Evolutionary conservation across 2,797 vertebrate species (phyloP).

Genomic region (Brachyrhaphis roseni): DNA sequence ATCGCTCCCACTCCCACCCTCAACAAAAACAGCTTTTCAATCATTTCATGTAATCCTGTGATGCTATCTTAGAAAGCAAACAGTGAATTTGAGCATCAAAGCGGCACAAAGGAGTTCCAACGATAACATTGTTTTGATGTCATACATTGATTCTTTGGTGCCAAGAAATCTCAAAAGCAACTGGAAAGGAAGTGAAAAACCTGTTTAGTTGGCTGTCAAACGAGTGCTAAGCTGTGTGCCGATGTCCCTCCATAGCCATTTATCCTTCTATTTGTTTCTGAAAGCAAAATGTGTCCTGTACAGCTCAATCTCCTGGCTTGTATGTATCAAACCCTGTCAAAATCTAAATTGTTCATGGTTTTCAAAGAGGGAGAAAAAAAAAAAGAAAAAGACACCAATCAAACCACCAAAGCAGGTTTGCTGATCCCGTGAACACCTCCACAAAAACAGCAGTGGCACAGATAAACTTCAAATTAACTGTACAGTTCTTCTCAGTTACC

Average conservation of each 20-base stretch:
- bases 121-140: slow-evolving; percentile 56
- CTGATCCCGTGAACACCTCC: slow-evolving; percentile 54
- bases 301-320: slow-evolving; percentile 43
- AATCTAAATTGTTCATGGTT: slow-evolving; percentile 40
- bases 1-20: not conserved
- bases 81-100: slow-evolving; percentile 30
- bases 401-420: slow-evolving; percentile 46
- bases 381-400: not conserved
- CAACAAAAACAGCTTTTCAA: not conserved
- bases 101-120: slow-evolving; percentile 35
- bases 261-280: slow-evolving; percentile 38
- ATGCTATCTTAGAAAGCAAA: slow-evolving; percentile 60
- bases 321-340: slow-evolving; percentile 36
- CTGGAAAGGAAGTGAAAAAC: slow-evolving; percentile 55
- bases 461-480: slow-evolving; percentile 35
- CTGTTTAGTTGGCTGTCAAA: slow-evolving; percentile 65
- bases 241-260: slow-evolving; percentile 46
- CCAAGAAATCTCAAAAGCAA: slow-evolving; percentile 62
- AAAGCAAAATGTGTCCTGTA: slow-evolving; percentile 53
- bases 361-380: slow-evolving; percentile 4
- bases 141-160: slow-evolving; percentile 48
- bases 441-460: slow-evolving; percentile 41
- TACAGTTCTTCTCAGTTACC: too few relatives aligned
- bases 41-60: slow-evolving; percentile 13
- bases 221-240: slow-evolving; percentile 46